These are phyloP conservation scores for Montifringilla adamsi DNA, from an alignment of 2,113 vertebrate genomes.

Conservation along the genomic window DNA sequence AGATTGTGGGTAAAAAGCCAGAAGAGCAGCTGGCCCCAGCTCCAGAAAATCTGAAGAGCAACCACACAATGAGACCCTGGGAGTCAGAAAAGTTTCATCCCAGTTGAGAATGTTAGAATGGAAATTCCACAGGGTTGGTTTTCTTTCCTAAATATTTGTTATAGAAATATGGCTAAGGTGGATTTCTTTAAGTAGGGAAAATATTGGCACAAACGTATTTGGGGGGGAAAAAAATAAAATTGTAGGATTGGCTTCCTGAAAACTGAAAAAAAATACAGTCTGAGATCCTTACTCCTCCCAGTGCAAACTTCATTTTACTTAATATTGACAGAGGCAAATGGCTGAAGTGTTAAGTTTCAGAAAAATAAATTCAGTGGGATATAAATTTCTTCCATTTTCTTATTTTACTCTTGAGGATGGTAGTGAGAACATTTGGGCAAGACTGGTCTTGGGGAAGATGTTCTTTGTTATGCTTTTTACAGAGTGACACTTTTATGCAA, in stretches of 20 bases:
- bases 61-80: not conserved
- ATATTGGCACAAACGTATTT: fast-evolving
- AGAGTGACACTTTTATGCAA: not conserved
- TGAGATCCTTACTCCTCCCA: not conserved
- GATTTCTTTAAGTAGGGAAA: not conserved
- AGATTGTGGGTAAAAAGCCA: not conserved
- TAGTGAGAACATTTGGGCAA: not conserved
- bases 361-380: not conserved
- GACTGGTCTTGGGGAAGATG: not conserved
- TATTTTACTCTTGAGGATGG: not conserved
- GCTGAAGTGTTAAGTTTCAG: not conserved
- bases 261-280: not conserved
- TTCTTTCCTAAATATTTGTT: not conserved
- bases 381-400: not conserved
- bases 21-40: not conserved
- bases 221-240: fast-evolving
- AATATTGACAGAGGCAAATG: not conserved
- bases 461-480: not conserved
- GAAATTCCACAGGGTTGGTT: not conserved
- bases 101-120: not conserved
- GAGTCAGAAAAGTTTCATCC: not conserved
- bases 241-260: not conserved
- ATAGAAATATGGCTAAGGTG: not conserved
- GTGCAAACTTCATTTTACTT: not conserved
- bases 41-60: not conserved